A percentile compares a stretch with the other conserved stretches of the same genome.
phyloP scores from a whole-genome alignment of 2,797 vertebrate species.

The Clarias pachynema region DNA sequence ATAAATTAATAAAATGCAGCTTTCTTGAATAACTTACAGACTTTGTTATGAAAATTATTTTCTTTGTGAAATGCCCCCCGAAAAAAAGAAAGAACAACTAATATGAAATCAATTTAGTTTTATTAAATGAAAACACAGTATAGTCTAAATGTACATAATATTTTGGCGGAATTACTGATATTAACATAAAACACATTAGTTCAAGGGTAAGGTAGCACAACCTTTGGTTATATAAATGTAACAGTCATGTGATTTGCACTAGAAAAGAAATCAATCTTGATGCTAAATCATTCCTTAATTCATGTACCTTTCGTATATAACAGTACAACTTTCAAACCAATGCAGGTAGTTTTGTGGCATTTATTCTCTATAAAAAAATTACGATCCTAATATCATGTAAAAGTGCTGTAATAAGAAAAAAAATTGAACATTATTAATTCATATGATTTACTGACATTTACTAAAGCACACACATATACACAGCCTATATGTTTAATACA shows the following conservation, averaged over 20 bases:
- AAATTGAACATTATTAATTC: not conserved
- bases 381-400: not conserved
- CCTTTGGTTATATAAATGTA: conserved; percentile 54
- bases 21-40: not conserved
- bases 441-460: conserved; percentile 17
- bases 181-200: conserved; percentile 22
- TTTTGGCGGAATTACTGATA: conserved; percentile 7
- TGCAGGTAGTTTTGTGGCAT: not conserved
- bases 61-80: not conserved
- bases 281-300: not conserved
- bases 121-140: conserved; percentile 3
- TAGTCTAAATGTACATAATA: not conserved
- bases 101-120: not conserved
- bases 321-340: not conserved
- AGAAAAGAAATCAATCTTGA: not conserved
- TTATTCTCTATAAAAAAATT: conserved; percentile 8
- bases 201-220: conserved; percentile 1
- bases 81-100: not conserved
- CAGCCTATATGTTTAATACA: not conserved
- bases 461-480: conserved; percentile 14
- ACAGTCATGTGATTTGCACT: conserved; percentile 52
- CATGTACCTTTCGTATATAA: not conserved
- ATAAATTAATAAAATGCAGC: not conserved
- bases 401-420: not conserved
- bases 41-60: not conserved